These are phyloP conservation scores for Orestias chungarensis DNA, from an alignment of 2,797 vertebrate species.

Conservation along the genomic window DNA sequence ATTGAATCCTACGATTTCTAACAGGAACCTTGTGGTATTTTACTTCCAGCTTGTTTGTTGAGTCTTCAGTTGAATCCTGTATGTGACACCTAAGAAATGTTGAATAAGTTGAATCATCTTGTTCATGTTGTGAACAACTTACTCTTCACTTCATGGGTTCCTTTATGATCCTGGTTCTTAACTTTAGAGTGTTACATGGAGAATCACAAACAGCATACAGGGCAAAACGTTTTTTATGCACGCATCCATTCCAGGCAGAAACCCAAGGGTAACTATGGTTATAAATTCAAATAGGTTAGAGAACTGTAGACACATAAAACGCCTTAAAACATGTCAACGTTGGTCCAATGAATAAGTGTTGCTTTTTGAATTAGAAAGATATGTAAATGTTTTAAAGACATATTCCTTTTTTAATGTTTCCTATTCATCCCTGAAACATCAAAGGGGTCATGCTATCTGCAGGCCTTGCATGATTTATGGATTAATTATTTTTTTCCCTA, in stretches of 20 bases:
- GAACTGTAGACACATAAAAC: background rate
- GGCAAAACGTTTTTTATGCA: background rate
- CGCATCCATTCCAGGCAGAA: background rate
- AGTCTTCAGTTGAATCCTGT: no score
- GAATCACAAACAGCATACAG: background rate
- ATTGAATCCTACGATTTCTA: no score
- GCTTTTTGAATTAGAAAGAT: background rate
- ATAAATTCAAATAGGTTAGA: background rate
- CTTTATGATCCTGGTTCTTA: no score
- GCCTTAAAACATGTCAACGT: background rate
- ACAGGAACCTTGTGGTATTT: no score
- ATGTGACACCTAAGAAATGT: no score
- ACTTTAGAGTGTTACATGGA: no score
- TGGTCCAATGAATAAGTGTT: background rate
- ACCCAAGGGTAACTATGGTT: background rate
- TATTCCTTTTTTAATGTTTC: background rate
- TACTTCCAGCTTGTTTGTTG: no score
- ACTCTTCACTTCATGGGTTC: no score
- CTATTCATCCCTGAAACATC: background rate
- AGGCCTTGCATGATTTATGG: background rate
- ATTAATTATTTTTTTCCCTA: background rate
- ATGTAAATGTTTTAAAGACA: background rate
- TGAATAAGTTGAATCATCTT: no score
- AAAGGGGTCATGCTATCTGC: conserved; percentile 1
- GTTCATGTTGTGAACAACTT: no score